Conservation (phyloP, 2,888 invertebrate species). For the Cantharis lateralis region DNA sequence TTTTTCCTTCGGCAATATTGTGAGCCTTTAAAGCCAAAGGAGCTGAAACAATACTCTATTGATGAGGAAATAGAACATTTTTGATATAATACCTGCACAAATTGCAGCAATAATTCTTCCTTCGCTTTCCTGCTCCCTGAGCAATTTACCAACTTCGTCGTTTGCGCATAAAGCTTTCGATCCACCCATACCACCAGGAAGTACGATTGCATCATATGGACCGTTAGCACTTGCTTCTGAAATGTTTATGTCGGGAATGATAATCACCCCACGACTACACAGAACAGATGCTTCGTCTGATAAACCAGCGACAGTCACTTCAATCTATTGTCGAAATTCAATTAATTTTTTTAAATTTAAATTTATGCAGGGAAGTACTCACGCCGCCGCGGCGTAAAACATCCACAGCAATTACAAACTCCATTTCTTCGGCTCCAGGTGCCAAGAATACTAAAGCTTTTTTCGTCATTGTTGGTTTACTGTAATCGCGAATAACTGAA, state of each 20-base stretch:
- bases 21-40: constrained; percentile 88
- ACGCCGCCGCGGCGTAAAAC: constrained; percentile 89
- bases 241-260: constrained; percentile 79
- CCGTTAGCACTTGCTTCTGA: constrained; percentile 61
- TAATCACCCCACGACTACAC: constrained; percentile 82
- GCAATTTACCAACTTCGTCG: constrained; percentile 72
- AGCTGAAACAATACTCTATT: constrained; percentile 58
- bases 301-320: constrained; percentile 85
- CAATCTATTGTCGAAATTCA: constrained; percentile 60
- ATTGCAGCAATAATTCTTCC: constrained; percentile 88
- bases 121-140: constrained; percentile 78
- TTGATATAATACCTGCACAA: constrained; percentile 76
- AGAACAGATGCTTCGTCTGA: constrained; percentile 67
- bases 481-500: background rate
- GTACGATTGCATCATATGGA: constrained; percentile 73
- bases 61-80: background rate
- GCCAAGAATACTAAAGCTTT: constrained; percentile 83
- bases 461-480: constrained; percentile 45
- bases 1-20: constrained; percentile 77
- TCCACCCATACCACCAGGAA: constrained; percentile 93
- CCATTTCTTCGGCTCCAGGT: constrained; percentile 96
- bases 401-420: constrained; percentile 86
- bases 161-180: constrained; percentile 80
- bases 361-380: constrained; percentile 45
- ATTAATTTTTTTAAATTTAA: background rate